A percentile compares a stretch with the other conserved stretches of the same genome.
Conservation (phyloP, 2,113 vertebrate genomes). For the Xenotilapia flavipinnis region DNA sequence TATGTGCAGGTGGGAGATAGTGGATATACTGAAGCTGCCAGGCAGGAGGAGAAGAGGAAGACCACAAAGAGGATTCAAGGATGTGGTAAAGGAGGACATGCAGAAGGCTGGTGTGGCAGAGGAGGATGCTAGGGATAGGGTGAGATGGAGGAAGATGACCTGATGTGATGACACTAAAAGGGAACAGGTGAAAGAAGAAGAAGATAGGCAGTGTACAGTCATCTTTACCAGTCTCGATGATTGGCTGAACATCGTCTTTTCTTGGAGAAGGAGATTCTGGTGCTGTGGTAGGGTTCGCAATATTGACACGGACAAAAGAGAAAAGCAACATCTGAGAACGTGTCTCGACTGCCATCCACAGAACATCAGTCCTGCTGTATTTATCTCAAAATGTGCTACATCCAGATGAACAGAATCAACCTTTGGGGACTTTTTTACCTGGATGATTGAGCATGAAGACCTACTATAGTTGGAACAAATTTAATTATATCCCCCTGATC, state of each 20-base stretch:
- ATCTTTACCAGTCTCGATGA: constrained; percentile 1
- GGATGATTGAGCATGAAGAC: not conserved
- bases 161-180: not conserved
- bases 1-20: not conserved
- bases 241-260: not conserved
- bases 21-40: not conserved
- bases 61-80: not conserved
- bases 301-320: not conserved
- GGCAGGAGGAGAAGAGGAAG: not conserved
- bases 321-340: not conserved
- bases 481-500: not conserved
- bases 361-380: not conserved
- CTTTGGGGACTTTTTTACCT: not conserved
- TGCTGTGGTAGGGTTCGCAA: not conserved
- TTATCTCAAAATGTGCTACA: not conserved
- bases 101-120: not conserved
- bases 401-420: not conserved
- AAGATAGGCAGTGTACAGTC: not conserved
- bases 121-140: not conserved
- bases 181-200: not conserved
- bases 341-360: not conserved
- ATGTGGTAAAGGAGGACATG: not conserved
- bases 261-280: not conserved
- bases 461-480: not conserved
- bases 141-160: not conserved